Evolutionary conservation across 2,888 invertebrate genomes (phyloP), one percentile per base, ranked within the genome.

Genomic region (Drosophila leonis): DNA sequence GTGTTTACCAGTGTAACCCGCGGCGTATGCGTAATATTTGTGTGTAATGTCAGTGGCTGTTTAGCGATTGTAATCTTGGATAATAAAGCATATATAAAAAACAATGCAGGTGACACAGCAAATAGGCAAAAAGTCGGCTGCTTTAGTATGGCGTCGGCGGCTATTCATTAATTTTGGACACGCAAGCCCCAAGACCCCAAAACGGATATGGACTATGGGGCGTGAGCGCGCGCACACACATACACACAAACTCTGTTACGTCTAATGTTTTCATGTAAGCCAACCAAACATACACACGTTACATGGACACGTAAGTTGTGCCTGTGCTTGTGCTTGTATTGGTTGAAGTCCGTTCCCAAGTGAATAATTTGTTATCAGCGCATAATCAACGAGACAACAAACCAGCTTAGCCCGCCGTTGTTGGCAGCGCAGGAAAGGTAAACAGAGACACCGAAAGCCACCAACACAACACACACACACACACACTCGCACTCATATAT

Each of bases 291-390:
- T 41, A 48, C 18, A 48, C 20, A 44, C 31, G 55, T 52, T 52
- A 29, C 54, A 57, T 48, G 7, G 27, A 69, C 64, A 62, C 57
- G 51, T 74, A 49, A 61, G 42, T 41, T 69, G 65, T 54, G 48
- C 67, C 54, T 69, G 65, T 55, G 52, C 70, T 61, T 67, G 65
- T 63, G 59, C 59, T 29, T 71, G 69, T 69, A 67, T 83, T 70
- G 87, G 83, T 65, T 81, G 90, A 79, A 74, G 79, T 81, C 76
- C 70, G 77, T 65, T 84, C 91, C 85, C 91, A 76, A 75, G 88
- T 88, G 90, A 88, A 91, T 90, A 91, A 91, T 91, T 90, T 91
- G 88, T 86, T 90, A 90, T 88, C 83, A 88, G 86, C 86, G 82
- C 89, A 91, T 91, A 91, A 91, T 90, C 86, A 90, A 82, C 87